Percentiles rank a stretch among this genome's conserved stretches.
phyloP scores from a whole-genome alignment of 2,797 vertebrate species.

The Hippoglossus hippoglossus region DNA sequence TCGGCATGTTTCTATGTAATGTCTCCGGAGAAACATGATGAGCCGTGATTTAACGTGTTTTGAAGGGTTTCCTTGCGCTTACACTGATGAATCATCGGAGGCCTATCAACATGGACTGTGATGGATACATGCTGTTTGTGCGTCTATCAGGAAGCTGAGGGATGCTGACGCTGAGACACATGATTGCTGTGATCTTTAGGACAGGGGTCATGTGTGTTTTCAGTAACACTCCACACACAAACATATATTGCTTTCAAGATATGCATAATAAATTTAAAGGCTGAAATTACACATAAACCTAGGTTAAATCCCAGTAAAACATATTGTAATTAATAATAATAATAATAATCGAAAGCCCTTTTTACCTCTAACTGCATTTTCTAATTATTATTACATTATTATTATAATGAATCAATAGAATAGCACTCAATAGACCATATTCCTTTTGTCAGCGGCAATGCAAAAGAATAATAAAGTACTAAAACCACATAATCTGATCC shows the following conservation, averaged over 20 bases:
- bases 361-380: too few relatives aligned
- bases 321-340: background rate
- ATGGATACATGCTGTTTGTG: conserved; percentile 40
- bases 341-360: background rate
- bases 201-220: conserved; percentile 17
- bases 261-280: background rate
- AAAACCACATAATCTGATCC: too few relatives aligned
- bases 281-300: background rate
- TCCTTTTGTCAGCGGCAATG: too few relatives aligned
- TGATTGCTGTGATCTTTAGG: conserved; percentile 26
- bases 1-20: background rate
- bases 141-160: conserved; percentile 39
- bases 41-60: background rate
- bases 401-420: too few relatives aligned
- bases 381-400: too few relatives aligned
- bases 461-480: too few relatives aligned
- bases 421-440: too few relatives aligned
- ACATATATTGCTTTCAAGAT: conserved; percentile 26
- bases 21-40: background rate
- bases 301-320: too few relatives aligned
- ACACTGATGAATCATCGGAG: conserved; percentile 34
- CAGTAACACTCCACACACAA: background rate
- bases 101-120: conserved; percentile 44
- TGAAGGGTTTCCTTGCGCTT: background rate
- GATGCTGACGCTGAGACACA: conserved; percentile 36